Percentiles rank a stretch among this genome's conserved stretches.
phyloP scores from a whole-genome alignment of 2,888 invertebrate species.

The Nomada ferruginata region DNA sequence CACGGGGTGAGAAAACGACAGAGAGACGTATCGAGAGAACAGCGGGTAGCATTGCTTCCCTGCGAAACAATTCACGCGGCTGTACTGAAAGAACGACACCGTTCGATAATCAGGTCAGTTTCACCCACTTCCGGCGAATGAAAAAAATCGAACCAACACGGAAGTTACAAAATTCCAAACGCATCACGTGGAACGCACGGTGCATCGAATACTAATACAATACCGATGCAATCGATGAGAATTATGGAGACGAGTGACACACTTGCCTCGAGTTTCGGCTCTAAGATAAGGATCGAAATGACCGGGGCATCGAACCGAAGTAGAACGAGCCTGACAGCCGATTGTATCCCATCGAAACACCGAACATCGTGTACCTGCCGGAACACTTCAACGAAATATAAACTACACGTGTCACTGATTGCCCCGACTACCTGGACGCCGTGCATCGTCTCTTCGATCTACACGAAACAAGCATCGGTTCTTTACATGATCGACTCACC shows the following conservation, averaged over 20 bases:
- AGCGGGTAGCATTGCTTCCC: constrained; percentile 37
- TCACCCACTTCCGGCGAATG: no score
- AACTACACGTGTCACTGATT: neutral
- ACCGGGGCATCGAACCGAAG: neutral
- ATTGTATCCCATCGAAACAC: neutral
- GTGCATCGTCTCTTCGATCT: no score
- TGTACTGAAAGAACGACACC: neutral
- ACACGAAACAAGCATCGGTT: no score
- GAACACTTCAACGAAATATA: neutral
- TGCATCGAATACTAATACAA: neutral
- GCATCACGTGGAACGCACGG: no score
- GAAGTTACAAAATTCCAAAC: no score
- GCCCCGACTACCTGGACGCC: no score
- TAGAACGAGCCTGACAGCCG: neutral
- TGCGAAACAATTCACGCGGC: constrained; percentile 28
- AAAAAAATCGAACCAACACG: no score
- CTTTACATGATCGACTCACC: neutral
- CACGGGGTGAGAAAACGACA: constrained; percentile 42
- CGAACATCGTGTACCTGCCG: neutral
- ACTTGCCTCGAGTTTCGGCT: neutral
- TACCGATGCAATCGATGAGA: neutral
- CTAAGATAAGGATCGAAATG: neutral
- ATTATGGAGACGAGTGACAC: neutral
- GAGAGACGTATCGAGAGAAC: constrained; percentile 33
- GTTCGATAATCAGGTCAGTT: no score